Evolutionary conservation across 2,888 invertebrate genomes (phyloP), one percentile per base, ranked within the genome.

Genomic region (Pyrochroa serraticornis): DNA sequence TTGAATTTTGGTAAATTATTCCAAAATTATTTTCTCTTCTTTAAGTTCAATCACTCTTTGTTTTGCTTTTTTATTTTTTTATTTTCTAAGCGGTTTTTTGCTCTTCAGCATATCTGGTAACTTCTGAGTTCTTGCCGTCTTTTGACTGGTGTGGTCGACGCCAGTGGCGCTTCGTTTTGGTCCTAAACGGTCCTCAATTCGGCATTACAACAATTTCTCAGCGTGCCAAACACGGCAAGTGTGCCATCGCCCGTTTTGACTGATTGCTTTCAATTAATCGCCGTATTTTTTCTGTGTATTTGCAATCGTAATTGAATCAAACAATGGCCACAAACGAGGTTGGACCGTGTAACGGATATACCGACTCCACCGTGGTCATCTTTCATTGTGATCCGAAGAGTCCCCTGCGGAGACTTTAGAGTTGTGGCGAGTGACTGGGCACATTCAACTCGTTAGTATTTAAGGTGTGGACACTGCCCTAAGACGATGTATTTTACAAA

Each of bases 371-470:
- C 12, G 41, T 59, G 59, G 59, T 59, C 59, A 59, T 55, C 59
- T 46, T 46, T 50, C 55, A 59, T 63, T 62, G 58, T 67, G 60
- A 63, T 64, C 63, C 53, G 63, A 51, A 55, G 60, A 60, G 51
- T 60, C 62, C 54, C 67, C 65, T 52, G 62, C 63, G 49, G 65
- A 35, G 63, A 54, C 58, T 53, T 55, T 43, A 45, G 22, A 22
- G 54, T 59, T 50, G 59, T 49, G 50, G 59, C 50, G 33, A 60
- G 60, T 67, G 71, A 72, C 70, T 65, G 65, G 64, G 70, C 71
- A 68, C 58, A 70, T 70, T 71, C 67, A 63, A 64, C 69, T 70
- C 65, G 68, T 70, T 72, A 68, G 67, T 67, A 70, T 72, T 67
- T 67, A 70, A 71, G 72, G 72, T 70, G 72, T 68, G 72, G 71